Base-by-base conservation (phyloP, 2,113 vertebrate species). In the Pterophyllum scalare region DNA sequence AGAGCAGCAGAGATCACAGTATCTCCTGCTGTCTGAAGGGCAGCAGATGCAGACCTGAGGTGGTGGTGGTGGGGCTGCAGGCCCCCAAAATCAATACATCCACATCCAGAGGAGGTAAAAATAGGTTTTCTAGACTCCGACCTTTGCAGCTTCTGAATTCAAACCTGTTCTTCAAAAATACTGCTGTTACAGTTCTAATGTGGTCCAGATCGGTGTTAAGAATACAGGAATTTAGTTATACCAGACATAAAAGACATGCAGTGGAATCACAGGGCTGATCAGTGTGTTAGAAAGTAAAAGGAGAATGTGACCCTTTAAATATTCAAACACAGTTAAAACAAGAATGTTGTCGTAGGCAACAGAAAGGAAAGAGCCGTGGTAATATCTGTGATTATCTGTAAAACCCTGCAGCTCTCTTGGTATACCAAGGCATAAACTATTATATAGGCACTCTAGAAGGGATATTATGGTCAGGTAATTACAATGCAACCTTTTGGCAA, bases 1-100 rank as follows among this genome's bases (percentile, higher is more conserved):
- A 54, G 72, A 84, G 85, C 84, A 59, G 83, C 79, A 40, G 72
- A 79, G 74, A 83, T 83, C 82, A 7, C 2, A 2, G 64, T 3
- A 64, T 80, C 75, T 72, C 58, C 54, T 12, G 80, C 75, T 31
- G 82, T 40, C 46, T 84, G 82, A 76, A 82, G 78, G 62, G 65
- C 43, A 70, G 65, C 65, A 70, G 33, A 76, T 17, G 40, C 60
- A 83, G 56, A 72, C 52, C 31, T 70, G 22, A 54, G 33, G 20
- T 12, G 43, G 4, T 52, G 15, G 15, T 2, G 19, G 40, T 38
- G 40, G 49, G 7, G 17, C 6, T 11, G 14, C 70, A 81, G 22
- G 22, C 76, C 54, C 19, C 20, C 13, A 10, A 35, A 28, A 33
- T n/a, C 20, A 9, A 46, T 28, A 3, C n/a, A 11, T 79, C 64